Conservation (phyloP, 2,797 vertebrate species). For the Alcedo atthis region DNA sequence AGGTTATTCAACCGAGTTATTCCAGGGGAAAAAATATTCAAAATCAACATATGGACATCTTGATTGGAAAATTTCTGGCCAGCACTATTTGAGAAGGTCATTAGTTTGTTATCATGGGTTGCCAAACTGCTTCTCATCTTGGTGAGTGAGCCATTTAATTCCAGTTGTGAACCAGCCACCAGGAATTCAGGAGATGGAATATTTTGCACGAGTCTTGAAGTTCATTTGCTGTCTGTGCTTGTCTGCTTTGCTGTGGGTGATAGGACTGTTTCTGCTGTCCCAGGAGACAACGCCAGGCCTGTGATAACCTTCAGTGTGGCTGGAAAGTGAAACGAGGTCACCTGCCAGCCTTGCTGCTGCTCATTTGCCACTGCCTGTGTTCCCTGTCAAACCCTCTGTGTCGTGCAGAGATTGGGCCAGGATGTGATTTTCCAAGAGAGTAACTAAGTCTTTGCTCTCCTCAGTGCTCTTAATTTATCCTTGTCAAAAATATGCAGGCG, state of each 20-base stretch:
- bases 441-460: constrained; percentile 50
- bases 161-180: background rate
- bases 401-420: constrained; percentile 35
- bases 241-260: background rate
- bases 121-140: background rate
- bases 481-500: constrained; percentile 55
- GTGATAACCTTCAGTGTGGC: constrained; percentile 8
- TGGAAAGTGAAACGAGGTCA: constrained; percentile 17
- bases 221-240: background rate
- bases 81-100: background rate
- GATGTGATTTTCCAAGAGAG: constrained; percentile 49
- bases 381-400: constrained; percentile 15
- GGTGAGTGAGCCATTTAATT: background rate
- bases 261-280: background rate
- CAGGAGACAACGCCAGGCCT: background rate
- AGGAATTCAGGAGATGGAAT: background rate
- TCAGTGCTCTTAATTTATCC: constrained; percentile 58
- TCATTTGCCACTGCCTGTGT: background rate
- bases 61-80: background rate
- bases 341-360: background rate
- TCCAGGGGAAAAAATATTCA: background rate
- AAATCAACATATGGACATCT: background rate
- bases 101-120: background rate
- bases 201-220: background rate
- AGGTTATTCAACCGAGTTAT: background rate